phyloP scores from a whole-genome alignment of 2,797 vertebrate species.

The Brachyrhaphis roseni region DNA sequence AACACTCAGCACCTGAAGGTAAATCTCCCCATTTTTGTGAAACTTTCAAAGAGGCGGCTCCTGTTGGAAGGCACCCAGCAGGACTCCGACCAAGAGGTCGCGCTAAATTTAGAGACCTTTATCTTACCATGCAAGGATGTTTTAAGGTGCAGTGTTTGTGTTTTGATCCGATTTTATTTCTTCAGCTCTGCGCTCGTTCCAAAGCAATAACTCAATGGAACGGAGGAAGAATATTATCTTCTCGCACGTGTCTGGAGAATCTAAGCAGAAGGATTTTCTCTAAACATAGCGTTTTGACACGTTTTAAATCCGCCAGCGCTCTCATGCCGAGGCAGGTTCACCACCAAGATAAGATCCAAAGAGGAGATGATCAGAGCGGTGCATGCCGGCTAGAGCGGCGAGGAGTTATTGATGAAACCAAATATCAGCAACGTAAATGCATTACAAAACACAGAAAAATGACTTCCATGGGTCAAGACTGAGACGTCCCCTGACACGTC shows the following conservation, averaged over 20 bases:
- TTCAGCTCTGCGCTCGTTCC: constrained; percentile 4
- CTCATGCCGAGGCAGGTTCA: neutral
- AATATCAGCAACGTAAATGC: neutral
- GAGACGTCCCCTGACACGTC: neutral
- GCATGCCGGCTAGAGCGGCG: neutral
- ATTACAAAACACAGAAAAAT: neutral
- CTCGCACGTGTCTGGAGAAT: neutral
- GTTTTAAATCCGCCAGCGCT: neutral
- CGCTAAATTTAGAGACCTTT: constrained; percentile 55
- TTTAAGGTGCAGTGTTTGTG: constrained; percentile 18
- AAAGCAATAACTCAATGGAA: neutral
- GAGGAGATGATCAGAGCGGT: neutral
- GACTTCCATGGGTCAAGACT: neutral
- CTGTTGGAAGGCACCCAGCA: constrained; percentile 34
- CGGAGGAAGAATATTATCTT: neutral
- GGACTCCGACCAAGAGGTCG: constrained; percentile 31
- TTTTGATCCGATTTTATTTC: neutral
- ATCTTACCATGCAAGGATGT: constrained; percentile 39
- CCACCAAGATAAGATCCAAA: neutral
- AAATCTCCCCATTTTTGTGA: constrained; percentile 36
- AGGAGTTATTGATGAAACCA: neutral
- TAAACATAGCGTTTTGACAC: neutral
- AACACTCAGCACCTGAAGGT: constrained; percentile 46
- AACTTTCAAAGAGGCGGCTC: constrained; percentile 31
- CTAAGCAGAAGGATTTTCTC: neutral